A percentile compares a stretch with the other conserved stretches of the same genome.
Conservation (phyloP, 2,113 vertebrate genomes). For the Hippoglossus stenolepis region DNA sequence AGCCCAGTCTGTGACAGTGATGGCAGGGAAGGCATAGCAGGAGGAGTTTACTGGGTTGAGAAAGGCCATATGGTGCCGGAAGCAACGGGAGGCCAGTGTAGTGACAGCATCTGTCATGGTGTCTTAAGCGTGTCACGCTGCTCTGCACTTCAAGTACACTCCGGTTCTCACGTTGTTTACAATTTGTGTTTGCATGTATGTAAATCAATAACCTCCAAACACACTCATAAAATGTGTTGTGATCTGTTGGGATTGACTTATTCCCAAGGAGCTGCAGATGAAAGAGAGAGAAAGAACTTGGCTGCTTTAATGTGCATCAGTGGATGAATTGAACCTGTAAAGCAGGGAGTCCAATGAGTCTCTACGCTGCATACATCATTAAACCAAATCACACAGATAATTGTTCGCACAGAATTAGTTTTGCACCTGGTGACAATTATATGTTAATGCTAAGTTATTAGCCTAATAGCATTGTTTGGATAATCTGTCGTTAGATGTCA, state of each 20-base stretch:
- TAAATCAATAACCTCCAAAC: no score
- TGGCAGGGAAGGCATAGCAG: conserved; percentile 32
- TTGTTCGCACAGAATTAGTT: conserved; percentile 3
- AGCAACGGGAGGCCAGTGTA: conserved; percentile 46
- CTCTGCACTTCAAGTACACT: neutral
- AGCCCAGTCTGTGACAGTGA: no score
- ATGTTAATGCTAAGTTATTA: conserved; percentile 19
- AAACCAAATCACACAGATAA: neutral
- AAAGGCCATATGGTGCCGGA: conserved; percentile 54
- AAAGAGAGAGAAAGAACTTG: neutral
- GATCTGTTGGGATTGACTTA: no score
- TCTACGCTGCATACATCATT: conserved; percentile 1
- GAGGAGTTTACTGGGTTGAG: conserved; percentile 18
- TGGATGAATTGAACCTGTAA: conserved; percentile 13
- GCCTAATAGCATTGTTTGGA: conserved; percentile 24
- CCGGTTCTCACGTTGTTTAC: neutral
- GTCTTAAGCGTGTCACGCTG: conserved; percentile 28
- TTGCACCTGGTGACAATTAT: conserved; percentile 19
- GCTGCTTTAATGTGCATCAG: conserved; percentile 9
- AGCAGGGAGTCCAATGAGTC: conserved; percentile 32
- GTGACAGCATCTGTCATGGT: conserved; percentile 42
- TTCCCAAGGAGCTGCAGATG: neutral
- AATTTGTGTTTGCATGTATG: no score
- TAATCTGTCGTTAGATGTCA: conserved; percentile 13
- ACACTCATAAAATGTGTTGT: neutral